Evolutionary conservation across 2,888 invertebrate genomes (phyloP), one percentile per base, ranked within the genome.

Genomic region (Ophion ellenae): DNA sequence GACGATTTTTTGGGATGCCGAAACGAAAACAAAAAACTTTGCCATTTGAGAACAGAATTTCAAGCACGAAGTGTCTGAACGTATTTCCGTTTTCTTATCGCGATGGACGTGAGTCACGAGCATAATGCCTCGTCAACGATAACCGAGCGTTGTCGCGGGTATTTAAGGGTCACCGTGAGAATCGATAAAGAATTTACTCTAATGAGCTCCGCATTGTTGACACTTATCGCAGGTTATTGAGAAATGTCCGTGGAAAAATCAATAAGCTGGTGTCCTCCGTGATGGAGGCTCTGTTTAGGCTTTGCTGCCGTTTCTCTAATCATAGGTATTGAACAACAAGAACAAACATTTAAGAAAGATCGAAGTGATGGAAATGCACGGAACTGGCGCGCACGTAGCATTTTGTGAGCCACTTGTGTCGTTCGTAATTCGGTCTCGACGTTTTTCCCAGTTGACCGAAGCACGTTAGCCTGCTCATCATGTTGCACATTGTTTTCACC

Each of bases 191-290:
- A 77, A 61, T 20, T 47, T 32, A 57, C 86, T 91, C 87, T 92
- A 92, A 92, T 93, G 90, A 93, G 90, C 91, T 87, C 91, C 88
- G 89, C 92, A 80, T 87, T 66, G 53, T 83, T 86, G 75, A 85
- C 80, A 91, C 53, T 92, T 92, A 93, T 78, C 91, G 90, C 94
- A 96, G 95, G 95, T 95, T 95, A 93, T 93, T 96, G 93, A 96
- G 96, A 95, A 96, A 95, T 94, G 95, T 96, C 92, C 96, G 96
- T 94, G 96, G 96, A 93, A 96, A 96, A 94, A 95, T 96, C 94
- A 95, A 96, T 92, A 96, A 96, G 95, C 95, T 96, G 95, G 95
- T 96, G 94, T 95, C 96, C 94, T 96, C 96, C 93, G 95, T 96
- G 94, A 95, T 96, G 94, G 96, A 96, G 94, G 95, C 96, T 93